Evolutionary conservation across 2,113 vertebrate species (phyloP).

Genomic region (Nerophis ophidion): DNA sequence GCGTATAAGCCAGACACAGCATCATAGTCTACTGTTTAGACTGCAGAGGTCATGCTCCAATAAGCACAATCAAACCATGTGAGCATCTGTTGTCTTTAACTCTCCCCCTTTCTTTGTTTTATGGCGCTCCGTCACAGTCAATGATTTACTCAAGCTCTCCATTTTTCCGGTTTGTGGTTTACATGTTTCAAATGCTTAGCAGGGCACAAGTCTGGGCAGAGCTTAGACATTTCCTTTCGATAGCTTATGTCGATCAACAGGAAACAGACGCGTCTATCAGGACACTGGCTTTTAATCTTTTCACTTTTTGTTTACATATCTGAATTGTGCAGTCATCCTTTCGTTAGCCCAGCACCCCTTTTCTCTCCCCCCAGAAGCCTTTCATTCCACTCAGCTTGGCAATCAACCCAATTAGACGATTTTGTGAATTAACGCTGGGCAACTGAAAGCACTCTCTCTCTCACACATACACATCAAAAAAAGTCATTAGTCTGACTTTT

Average conservation of each 20-base stretch:
- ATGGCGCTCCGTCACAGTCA: constrained; percentile 35
- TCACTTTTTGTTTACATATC: constrained; percentile 59
- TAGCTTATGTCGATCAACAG: constrained; percentile 36
- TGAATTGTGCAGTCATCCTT: constrained; percentile 56
- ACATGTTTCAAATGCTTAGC: constrained; percentile 40
- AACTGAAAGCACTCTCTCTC: constrained; percentile 60
- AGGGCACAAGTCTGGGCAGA: constrained; percentile 32
- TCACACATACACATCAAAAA: constrained; percentile 60
- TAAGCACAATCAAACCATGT: constrained; percentile 56
- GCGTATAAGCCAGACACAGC: constrained; percentile 35
- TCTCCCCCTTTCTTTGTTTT: constrained; percentile 38
- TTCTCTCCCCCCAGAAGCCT: constrained; percentile 24
- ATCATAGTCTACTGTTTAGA: constrained; percentile 42
- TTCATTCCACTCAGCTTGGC: constrained; percentile 46
- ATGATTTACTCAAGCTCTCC: constrained; percentile 53
- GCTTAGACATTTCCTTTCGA: constrained; percentile 33
- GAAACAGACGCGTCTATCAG: constrained; percentile 46
- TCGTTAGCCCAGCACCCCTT: not conserved
- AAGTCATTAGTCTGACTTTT: constrained; percentile 62
- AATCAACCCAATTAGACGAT: constrained; percentile 62
- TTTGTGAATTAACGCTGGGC: constrained; percentile 58
- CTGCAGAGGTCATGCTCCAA: constrained; percentile 45
- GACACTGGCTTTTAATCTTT: constrained; percentile 40
- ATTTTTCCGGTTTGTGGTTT: constrained; percentile 36
- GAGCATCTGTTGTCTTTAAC: constrained; percentile 56